Evolutionary conservation across 2,113 vertebrate species (phyloP), one percentile per base, ranked within the genome.

Genomic region (Cyprinodon brontotheroides): DNA sequence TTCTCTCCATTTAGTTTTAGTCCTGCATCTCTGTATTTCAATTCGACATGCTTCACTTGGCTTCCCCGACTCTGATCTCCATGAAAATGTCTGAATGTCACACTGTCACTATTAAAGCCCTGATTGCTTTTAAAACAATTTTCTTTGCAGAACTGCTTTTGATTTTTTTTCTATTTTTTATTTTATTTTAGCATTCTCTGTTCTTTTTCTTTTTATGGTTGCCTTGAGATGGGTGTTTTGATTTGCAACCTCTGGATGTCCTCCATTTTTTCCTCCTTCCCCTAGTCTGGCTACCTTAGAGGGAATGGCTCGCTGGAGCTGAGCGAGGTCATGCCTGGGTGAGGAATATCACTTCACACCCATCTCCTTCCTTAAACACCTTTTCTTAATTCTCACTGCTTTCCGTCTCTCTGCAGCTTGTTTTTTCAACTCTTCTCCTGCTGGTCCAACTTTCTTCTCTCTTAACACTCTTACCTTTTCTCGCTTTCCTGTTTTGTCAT

Each of bases 41-140:
- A 90, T 93, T 93, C 81, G 83, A 88, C 85, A 87, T 93, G 91
- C 86, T 93, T 92, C 90, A 90, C 84, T 93, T 92, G 91, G 91
- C 91, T 70, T 68, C 47, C 75, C 74, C 60, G 13, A 17, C 61
- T 68, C 65, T 65, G 11, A 59, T 86, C 75, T 83, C 79, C 82
- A 77, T 80, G 78, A 71, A 82, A 63, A 65, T 67, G 70, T 80
- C 76, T 63, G 69, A 63, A 70, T 81, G 53, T 65, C 80, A 17
- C 68, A 79, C 79, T 68, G 37, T 75, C 59, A 50, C 53, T 75
- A 69, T 77, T 64, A 70, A 76, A 29, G n/a, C 77, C 70, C 71
- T 8, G 43, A 83, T 77, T 64, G 68, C 65, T 70, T 86, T 83
- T 72, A 47, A 45, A 29, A 36, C 13, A 11, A 1, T 40, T 7